Evolutionary conservation across 2,113 vertebrate species (phyloP).

Genomic region (Synchiropus splendidus): DNA sequence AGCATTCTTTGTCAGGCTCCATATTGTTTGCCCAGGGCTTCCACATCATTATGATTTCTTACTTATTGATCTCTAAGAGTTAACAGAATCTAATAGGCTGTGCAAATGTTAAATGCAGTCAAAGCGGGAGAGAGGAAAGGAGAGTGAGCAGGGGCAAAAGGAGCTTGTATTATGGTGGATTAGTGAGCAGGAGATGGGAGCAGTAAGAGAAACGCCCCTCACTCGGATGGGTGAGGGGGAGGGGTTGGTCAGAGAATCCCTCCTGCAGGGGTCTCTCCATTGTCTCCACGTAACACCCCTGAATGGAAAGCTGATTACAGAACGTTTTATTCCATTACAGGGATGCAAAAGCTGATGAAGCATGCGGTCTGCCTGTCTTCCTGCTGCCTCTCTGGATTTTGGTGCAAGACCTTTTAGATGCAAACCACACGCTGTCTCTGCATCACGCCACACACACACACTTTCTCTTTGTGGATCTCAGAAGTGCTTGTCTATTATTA

Average conservation of each 20-base stretch:
- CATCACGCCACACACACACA: conserved; percentile 24
- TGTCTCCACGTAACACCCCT: conserved; percentile 18
- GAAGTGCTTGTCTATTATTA: conserved; percentile 59
- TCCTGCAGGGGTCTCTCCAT: conserved; percentile 18
- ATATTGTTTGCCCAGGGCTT: too few relatives aligned
- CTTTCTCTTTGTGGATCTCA: conserved; percentile 18
- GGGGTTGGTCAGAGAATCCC: conserved; percentile 27
- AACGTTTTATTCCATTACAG: not conserved
- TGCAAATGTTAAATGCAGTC: not conserved
- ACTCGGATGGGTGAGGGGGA: conserved; percentile 23
- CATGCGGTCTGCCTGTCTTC: conserved; percentile 10
- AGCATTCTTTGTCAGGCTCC: too few relatives aligned
- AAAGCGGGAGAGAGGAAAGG: conserved; percentile 7
- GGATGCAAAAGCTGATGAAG: conserved; percentile 8
- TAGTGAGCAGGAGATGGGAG: conserved; percentile 10
- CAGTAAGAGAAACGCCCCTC: conserved; percentile 1
- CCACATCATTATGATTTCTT: too few relatives aligned
- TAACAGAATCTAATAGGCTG: too few relatives aligned
- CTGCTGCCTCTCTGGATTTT: conserved; percentile 2
- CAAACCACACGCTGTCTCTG: conserved; percentile 10
- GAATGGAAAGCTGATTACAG: conserved; percentile 38
- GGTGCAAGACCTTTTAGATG: conserved; percentile 8
- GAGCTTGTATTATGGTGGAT: conserved; percentile 13
- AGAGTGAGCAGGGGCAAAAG: not conserved
- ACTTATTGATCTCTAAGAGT: too few relatives aligned